A percentile compares a stretch with the other conserved stretches of the same genome.
Evolutionary conservation across 2,113 vertebrate species (phyloP).

Genomic region (Hippocampus guttulatus): DNA sequence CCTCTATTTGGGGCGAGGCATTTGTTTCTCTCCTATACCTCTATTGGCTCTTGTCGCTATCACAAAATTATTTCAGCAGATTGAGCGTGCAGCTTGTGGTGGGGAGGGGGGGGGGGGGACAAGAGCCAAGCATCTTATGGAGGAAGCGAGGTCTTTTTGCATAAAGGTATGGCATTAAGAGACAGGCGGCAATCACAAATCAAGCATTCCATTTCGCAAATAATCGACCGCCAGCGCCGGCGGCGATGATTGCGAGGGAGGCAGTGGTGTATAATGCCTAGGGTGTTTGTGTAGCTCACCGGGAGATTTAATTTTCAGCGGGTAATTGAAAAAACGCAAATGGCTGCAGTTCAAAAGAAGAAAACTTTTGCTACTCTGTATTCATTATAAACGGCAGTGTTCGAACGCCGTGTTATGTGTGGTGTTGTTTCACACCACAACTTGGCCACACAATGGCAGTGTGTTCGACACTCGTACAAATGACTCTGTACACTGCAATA

Average conservation of each 20-base stretch:
- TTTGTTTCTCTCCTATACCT: background rate
- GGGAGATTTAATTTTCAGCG: conserved; percentile 61
- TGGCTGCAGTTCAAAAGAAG: conserved; percentile 12
- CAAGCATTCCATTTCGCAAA: conserved; percentile 57
- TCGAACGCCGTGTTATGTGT: background rate
- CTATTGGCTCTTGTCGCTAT: background rate
- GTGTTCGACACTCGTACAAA: background rate
- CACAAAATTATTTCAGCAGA: background rate
- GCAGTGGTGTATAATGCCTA: conserved; percentile 56
- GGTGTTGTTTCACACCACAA: too few species aligned
- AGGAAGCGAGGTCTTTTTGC: background rate
- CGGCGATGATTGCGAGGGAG: conserved; percentile 41
- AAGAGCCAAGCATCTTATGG: background rate
- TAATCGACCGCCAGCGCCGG: conserved; percentile 45
- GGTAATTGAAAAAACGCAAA: conserved; percentile 61
- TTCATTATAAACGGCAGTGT: conserved; percentile 20
- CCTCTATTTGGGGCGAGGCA: background rate
- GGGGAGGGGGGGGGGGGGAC: background rate
- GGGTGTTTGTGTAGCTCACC: conserved; percentile 55
- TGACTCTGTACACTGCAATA: background rate
- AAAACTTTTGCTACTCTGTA: conserved; percentile 15
- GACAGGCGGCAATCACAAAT: conserved; percentile 54
- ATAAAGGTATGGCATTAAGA: conserved; percentile 2
- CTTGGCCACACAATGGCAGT: background rate
- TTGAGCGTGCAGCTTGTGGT: background rate